Base-by-base conservation (phyloP, 2,113 vertebrate species). In the Chionodraco myersi region DNA sequence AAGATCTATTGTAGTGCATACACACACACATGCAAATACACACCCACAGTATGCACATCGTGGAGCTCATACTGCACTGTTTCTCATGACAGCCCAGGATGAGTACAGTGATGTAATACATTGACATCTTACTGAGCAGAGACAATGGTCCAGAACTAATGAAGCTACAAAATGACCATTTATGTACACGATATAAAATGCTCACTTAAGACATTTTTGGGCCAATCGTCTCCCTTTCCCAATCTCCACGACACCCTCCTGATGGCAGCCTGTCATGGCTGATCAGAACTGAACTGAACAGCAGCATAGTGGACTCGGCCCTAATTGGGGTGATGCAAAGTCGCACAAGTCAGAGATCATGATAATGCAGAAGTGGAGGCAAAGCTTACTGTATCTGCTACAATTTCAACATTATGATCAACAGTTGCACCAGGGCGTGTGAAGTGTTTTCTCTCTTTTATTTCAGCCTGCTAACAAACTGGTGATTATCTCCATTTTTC, bases 111-210 rank as follows among this genome's bases (percentile, higher is more conserved):
- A 88, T 80, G 72, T 83, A 83, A 86, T 72, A 61, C 76, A 71
- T 67, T 86, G 86, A 88, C 88, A 88, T 87, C 84, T 89, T 75
- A 81, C 79, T 23, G 62, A 48, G 16, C 73, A 78, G 76, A 88
- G 47, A 86, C 73, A 74, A 74, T 83, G 83, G 72, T 77, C 58
- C 79, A 68, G 77, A 85, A 77, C 78, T 86, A 91, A 88, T 86
- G 77, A 85, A 87, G 74, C 82, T 79, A 77, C 57, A 88, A 86
- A 89, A 86, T 72, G 80, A 82, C 72, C 82, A 71, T 77, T 80
- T 79, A 83, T 71, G 62, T 56, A 73, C 58, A 83, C 65, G 60
- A 72, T 76, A 70, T 71, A 60, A 82, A 77, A 61, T 56, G 16
- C 62, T 77, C 57, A 56, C 26, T 77, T 36, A 52, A 14, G 4